A percentile compares a stretch with the other conserved stretches of the same genome.
Conservation (phyloP, 2,888 invertebrate species). For the Adineta ricciae region DNA sequence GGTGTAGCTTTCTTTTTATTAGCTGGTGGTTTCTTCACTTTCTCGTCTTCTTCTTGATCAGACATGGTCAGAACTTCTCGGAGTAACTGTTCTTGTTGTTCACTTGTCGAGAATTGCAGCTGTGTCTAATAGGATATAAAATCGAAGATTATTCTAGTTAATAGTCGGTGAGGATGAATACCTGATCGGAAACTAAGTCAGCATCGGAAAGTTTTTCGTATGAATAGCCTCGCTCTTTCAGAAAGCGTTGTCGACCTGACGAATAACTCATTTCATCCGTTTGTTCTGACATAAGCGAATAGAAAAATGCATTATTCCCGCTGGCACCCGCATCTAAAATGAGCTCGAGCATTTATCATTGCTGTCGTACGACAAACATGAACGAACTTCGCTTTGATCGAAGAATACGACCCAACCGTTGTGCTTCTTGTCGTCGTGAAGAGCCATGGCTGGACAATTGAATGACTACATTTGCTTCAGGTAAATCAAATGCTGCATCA, state of each 20-base stretch:
- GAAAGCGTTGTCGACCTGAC: slow-evolving; percentile 84
- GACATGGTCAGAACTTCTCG: slow-evolving; percentile 89
- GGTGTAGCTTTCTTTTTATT: no score
- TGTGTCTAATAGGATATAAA: slow-evolving; percentile 43
- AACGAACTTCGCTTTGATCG: slow-evolving; percentile 74
- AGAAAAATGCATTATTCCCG: slow-evolving; percentile 97
- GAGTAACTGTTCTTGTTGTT: slow-evolving; percentile 79
- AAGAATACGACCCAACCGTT: slow-evolving; percentile 85
- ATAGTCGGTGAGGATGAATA: slow-evolving; percentile 96
- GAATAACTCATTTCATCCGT: slow-evolving; percentile 98
- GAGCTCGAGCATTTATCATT: not conserved
- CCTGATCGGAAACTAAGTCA: slow-evolving; percentile 77
- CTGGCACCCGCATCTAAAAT: slow-evolving; percentile 65
- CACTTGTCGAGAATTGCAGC: slow-evolving; percentile 61
- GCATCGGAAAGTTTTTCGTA: slow-evolving; percentile 79
- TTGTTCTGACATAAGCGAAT: slow-evolving; percentile 93
- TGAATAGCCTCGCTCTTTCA: slow-evolving; percentile 98
- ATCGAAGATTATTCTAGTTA: not conserved
- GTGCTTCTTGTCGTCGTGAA: slow-evolving; percentile 91
- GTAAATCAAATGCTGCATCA: slow-evolving; percentile 96
- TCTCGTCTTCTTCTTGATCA: slow-evolving; percentile 90
- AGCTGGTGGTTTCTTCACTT: slow-evolving; percentile 47
- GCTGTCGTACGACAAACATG: not conserved
- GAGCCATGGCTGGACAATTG: slow-evolving; percentile 99
- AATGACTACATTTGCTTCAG: slow-evolving; percentile 94